Conservation (phyloP, 2,797 vertebrate genomes). For the Darevskia mixta region DNA sequence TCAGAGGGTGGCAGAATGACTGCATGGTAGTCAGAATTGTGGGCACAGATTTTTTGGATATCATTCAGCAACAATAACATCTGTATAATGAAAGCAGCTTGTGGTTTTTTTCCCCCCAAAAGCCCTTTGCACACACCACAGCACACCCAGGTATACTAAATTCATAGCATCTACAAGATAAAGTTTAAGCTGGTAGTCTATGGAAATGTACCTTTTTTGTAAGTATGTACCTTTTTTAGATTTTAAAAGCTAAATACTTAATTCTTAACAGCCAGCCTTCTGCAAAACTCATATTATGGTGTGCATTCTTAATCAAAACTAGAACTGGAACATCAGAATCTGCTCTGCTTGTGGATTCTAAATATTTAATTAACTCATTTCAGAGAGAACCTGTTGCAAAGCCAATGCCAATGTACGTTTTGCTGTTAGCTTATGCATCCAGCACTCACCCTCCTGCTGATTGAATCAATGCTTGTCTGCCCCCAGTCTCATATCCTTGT, state of each 20-base stretch:
- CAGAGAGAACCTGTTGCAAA: background rate
- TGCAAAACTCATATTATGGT: background rate
- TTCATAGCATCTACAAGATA: background rate
- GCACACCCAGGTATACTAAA: background rate
- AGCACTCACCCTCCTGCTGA: background rate
- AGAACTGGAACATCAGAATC: background rate
- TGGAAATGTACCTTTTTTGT: background rate
- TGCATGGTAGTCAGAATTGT: background rate
- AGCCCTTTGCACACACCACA: background rate
- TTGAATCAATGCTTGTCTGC: background rate
- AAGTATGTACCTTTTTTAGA: background rate
- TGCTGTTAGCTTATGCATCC: background rate
- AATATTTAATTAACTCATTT: background rate
- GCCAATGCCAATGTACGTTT: background rate
- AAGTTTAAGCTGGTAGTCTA: background rate
- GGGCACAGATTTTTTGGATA: background rate
- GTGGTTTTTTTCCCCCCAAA: too few relatives aligned
- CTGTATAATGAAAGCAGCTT: background rate
- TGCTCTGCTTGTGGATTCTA: background rate
- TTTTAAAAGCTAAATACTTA: background rate
- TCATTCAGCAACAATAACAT: background rate
- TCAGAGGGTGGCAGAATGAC: background rate
- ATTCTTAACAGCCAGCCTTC: background rate
- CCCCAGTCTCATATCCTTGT: background rate
- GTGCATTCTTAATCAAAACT: background rate